Conservation (phyloP, 2,888 invertebrate species). For the Hyposoter dolosus region DNA sequence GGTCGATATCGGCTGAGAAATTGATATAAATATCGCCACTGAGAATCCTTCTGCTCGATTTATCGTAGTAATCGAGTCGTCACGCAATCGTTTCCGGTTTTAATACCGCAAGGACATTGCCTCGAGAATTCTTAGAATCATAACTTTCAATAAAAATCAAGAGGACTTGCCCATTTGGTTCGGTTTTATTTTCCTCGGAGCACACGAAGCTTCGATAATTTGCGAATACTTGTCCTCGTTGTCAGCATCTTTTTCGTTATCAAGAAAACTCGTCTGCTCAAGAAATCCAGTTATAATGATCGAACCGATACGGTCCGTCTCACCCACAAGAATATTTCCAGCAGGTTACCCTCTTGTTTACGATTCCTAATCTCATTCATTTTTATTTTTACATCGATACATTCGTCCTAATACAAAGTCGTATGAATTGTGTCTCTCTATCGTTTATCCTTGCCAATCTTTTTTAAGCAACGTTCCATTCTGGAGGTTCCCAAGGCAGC, state of each 20-base stretch:
- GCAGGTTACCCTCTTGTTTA: constrained; percentile 16
- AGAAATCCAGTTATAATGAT: constrained; percentile 50
- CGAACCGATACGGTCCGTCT: constrained; percentile 34
- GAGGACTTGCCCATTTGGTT: constrained; percentile 20
- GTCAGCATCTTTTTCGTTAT: constrained; percentile 36
- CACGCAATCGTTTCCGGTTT: constrained; percentile 62
- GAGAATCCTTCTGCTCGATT: constrained; percentile 35
- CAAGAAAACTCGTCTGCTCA: constrained; percentile 36
- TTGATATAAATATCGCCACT: constrained; percentile 51
- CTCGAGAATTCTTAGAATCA: constrained; percentile 12
- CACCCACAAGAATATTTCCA: constrained; percentile 32
- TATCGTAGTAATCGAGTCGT: constrained; percentile 40
- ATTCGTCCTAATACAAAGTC: constrained; percentile 4
- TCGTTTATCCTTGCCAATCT: not conserved
- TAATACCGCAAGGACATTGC: constrained; percentile 14
- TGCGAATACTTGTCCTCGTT: constrained; percentile 13
- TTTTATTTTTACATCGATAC: not conserved
- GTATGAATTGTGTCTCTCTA: not conserved
- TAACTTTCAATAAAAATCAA: constrained; percentile 42
- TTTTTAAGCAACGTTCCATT: not conserved
- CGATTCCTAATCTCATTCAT: constrained; percentile 7
- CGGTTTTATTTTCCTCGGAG: constrained; percentile 26
- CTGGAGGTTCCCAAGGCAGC: not conserved
- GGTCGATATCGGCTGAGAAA: constrained; percentile 37
- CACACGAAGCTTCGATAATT: constrained; percentile 32